Percentiles rank a stretch among this genome's conserved stretches.
phyloP scores from a whole-genome alignment of 2,113 vertebrate species.

The Daubentonia madagascariensis region DNA sequence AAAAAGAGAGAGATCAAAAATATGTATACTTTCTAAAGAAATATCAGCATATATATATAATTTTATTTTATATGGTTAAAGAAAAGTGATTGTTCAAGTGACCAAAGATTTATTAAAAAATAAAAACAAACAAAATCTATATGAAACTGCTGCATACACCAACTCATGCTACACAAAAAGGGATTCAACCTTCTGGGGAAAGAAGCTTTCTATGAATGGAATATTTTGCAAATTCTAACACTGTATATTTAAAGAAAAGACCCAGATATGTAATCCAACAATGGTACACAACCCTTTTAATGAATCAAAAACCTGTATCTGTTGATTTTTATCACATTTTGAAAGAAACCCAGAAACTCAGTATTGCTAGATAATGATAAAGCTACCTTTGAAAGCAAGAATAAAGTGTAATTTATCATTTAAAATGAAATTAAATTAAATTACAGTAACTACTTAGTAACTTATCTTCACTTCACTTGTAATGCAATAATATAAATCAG shows the following conservation, averaged over 20 bases:
- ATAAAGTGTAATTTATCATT: slow-evolving; percentile 28
- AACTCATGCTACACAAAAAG: not conserved
- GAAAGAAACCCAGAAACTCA: slow-evolving; percentile 53
- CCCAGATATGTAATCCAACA: not conserved
- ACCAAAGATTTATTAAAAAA: not conserved
- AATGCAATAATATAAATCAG: not conserved
- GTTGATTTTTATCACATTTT: slow-evolving; percentile 29
- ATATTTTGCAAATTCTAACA: slow-evolving; percentile 6
- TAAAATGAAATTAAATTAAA: slow-evolving; percentile 3
- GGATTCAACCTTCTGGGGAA: not conserved
- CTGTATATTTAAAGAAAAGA: not conserved
- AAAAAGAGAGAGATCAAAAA: not conserved
- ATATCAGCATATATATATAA: not conserved
- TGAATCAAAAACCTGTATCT: not conserved
- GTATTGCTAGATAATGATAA: slow-evolving; percentile 54
- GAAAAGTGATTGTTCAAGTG: not conserved
- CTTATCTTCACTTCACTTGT: not conserved
- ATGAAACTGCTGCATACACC: not conserved
- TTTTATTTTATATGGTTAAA: slow-evolving; percentile 3
- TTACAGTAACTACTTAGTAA: not conserved
- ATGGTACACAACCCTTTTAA: not conserved
- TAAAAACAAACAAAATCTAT: slow-evolving; percentile 29
- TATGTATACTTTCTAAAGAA: slow-evolving; percentile 1
- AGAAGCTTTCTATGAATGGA: not conserved
- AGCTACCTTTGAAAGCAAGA: slow-evolving; percentile 25